A percentile compares a stretch with the other conserved stretches of the same genome.
phyloP scores from a whole-genome alignment of 2,113 vertebrate genomes.

The Pantherophis guttatus region DNA sequence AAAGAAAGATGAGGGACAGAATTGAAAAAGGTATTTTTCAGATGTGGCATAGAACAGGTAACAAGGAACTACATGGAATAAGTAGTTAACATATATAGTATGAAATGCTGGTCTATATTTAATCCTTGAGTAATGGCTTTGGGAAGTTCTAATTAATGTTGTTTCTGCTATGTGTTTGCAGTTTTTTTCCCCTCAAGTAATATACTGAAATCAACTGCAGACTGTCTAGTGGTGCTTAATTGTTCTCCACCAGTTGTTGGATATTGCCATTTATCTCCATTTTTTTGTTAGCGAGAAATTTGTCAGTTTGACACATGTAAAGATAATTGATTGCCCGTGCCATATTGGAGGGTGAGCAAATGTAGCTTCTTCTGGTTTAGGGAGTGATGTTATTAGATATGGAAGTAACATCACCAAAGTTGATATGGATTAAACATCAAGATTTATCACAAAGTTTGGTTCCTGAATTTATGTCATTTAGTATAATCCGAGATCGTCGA shows the following conservation, averaged over 20 bases:
- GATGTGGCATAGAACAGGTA: not conserved
- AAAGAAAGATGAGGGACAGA: not conserved
- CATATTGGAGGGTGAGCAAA: not conserved
- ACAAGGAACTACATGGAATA: not conserved
- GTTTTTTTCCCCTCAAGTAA: not conserved
- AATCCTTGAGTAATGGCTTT: not conserved
- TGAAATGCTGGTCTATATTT: not conserved
- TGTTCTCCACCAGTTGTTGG: not conserved
- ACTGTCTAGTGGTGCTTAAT: not conserved
- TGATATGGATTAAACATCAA: not conserved
- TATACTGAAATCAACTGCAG: not conserved
- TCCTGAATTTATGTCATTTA: not conserved
- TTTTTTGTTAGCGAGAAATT: not conserved
- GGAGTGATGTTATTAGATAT: not conserved
- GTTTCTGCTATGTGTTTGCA: not conserved
- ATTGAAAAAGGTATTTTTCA: not conserved
- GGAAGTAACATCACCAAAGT: not conserved
- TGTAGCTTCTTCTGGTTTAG: not conserved
- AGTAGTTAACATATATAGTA: not conserved
- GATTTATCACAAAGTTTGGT: not conserved
- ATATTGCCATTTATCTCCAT: not conserved
- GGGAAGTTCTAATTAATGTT: not conserved
- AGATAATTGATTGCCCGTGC: not conserved
- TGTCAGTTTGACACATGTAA: not conserved
- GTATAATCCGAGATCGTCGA: not conserved